phyloP scores from a whole-genome alignment of 1,140 invertebrate genomes.

The Brachionus plicatilis region DNA sequence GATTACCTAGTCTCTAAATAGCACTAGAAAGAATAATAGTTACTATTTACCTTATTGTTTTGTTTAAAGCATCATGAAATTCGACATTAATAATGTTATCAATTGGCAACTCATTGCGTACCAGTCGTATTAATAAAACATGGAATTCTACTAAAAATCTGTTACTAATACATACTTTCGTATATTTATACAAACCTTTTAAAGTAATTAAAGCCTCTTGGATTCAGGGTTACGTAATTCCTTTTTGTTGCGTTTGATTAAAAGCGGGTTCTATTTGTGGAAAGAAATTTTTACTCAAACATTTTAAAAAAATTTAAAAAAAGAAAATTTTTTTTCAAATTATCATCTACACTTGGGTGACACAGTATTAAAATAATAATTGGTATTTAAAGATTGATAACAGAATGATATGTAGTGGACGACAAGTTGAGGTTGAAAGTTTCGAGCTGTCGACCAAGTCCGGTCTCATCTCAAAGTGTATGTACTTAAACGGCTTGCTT shows the following conservation, averaged over 20 bases:
- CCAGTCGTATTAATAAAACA: neutral
- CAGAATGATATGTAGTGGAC: slow-evolving; percentile 41
- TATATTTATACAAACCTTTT: slow-evolving; percentile 31
- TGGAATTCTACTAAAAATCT: neutral
- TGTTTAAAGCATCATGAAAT: neutral
- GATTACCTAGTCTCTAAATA: neutral
- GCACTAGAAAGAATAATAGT: neutral
- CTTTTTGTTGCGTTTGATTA: slow-evolving; percentile 20
- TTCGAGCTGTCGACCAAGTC: slow-evolving; percentile 34
- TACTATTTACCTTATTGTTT: neutral
- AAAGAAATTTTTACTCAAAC: neutral
- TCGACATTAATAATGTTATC: neutral
- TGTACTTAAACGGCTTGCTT: slow-evolving; percentile 6
- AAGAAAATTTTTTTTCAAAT: neutral
- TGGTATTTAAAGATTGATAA: slow-evolving; percentile 24
- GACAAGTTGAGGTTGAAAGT: slow-evolving; percentile 39
- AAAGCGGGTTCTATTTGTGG: neutral
- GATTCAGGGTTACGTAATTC: slow-evolving; percentile 16
- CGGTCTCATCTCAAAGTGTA: slow-evolving; percentile 35
- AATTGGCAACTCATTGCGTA: neutral
- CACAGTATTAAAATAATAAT: neutral
- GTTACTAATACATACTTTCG: slow-evolving; percentile 6
- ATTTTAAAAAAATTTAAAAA: neutral
- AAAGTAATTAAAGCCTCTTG: slow-evolving; percentile 14
- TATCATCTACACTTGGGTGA: neutral